Conservation (phyloP, 2,888 invertebrate species). For the Drosophila cognata region DNA sequence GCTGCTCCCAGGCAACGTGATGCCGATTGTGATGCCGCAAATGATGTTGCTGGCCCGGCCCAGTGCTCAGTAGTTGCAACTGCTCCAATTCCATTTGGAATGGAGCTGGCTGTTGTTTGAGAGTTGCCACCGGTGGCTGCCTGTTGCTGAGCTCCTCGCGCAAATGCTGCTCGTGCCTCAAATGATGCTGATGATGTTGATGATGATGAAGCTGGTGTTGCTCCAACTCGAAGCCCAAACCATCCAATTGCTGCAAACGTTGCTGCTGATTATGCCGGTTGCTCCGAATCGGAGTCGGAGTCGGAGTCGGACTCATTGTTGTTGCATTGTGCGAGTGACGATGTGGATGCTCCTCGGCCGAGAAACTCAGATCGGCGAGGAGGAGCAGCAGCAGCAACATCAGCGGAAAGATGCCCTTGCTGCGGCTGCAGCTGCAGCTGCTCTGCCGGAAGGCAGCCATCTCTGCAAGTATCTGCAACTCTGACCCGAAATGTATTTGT, state of each 20-base stretch:
- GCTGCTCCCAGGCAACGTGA: slow-evolving; percentile 81
- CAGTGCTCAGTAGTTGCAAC: slow-evolving; percentile 29
- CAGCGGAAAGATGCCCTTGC: slow-evolving; percentile 21
- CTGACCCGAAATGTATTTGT: slow-evolving; percentile 2
- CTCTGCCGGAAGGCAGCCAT: slow-evolving; percentile 16
- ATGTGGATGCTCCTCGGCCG: slow-evolving; percentile 38
- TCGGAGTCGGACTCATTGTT: slow-evolving; percentile 4
- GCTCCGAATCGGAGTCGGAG: neutral
- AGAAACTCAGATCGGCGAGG: slow-evolving; percentile 35
- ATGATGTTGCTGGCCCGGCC: slow-evolving; percentile 74
- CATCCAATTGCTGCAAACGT: slow-evolving; percentile 41
- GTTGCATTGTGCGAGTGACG: slow-evolving; percentile 43
- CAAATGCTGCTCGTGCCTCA: slow-evolving; percentile 73
- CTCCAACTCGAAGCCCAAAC: slow-evolving; percentile 20
- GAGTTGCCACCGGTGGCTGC: slow-evolving; percentile 35
- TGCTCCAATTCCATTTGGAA: slow-evolving; percentile 36
- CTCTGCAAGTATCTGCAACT: slow-evolving; percentile 7
- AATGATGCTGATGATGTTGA: slow-evolving; percentile 67
- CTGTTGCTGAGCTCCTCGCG: slow-evolving; percentile 52
- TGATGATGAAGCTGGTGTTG: slow-evolving; percentile 14
- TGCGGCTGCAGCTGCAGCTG: slow-evolving; percentile 20
- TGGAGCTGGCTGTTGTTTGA: slow-evolving; percentile 12
- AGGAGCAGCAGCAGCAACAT: slow-evolving; percentile 48
- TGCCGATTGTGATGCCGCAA: slow-evolving; percentile 83
- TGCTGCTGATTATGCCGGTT: slow-evolving; percentile 34